Evolutionary conservation across 1,140 invertebrate species (phyloP).

Genomic region (Lethrus apterus): DNA sequence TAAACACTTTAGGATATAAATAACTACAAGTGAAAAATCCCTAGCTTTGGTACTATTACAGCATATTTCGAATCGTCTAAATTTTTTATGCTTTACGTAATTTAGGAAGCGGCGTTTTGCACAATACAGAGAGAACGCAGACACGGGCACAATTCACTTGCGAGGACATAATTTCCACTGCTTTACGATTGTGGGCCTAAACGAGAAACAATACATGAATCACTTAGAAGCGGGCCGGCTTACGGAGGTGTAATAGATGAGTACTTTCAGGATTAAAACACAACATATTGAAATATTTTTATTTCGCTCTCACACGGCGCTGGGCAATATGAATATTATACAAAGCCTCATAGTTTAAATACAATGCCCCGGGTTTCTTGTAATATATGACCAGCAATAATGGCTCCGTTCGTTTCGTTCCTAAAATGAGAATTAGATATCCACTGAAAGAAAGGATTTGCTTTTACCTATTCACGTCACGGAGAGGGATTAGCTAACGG

Average conservation of each 20-base stretch:
- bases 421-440: slow-evolving; percentile 12
- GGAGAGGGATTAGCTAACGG: not conserved
- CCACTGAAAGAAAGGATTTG: slow-evolving; percentile 13
- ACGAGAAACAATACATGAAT: slow-evolving; percentile 41
- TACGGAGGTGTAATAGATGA: slow-evolving; percentile 36
- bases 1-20: no score
- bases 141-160: slow-evolving; percentile 34
- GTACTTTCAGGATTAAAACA: slow-evolving; percentile 40
- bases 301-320: slow-evolving; percentile 21
- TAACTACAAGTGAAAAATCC: no score
- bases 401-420: slow-evolving; percentile 10
- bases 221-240: slow-evolving; percentile 31
- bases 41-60: slow-evolving; percentile 7
- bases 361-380: slow-evolving; percentile 20
- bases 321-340: slow-evolving; percentile 26
- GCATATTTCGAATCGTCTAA: slow-evolving; percentile 33
- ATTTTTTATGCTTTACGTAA: slow-evolving; percentile 35
- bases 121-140: no score
- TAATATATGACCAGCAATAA: slow-evolving; percentile 18
- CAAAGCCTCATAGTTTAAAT: slow-evolving; percentile 25
- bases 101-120: slow-evolving; percentile 30
- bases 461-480: slow-evolving; percentile 1
- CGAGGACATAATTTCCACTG: slow-evolving; percentile 38
- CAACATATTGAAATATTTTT: slow-evolving; percentile 40
- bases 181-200: slow-evolving; percentile 37